A percentile compares a stretch with the other conserved stretches of the same genome.
These are phyloP conservation scores for Meta bourneti DNA, from an alignment of 2,888 invertebrate species.

Conservation along the genomic window DNA sequence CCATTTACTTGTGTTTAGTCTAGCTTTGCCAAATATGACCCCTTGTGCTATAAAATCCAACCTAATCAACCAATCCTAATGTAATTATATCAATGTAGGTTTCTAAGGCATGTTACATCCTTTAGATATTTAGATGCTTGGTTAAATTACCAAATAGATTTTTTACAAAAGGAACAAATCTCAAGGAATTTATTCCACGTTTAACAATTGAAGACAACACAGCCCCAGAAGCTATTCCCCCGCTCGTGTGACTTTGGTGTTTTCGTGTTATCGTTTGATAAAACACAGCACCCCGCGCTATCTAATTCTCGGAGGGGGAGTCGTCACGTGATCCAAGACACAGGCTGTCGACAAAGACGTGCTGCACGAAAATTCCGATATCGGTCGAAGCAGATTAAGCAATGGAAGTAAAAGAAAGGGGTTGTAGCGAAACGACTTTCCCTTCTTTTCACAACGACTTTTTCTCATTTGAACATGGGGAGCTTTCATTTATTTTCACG, in stretches of 20 bases:
- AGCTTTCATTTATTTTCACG: neutral
- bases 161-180: neutral
- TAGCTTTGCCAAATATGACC: no score
- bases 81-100: no score
- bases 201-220: neutral
- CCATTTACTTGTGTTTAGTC: no score
- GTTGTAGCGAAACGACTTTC: conserved; percentile 21
- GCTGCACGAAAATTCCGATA: conserved; percentile 69
- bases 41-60: no score
- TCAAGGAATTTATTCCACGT: neutral
- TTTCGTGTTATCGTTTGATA: neutral
- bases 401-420: conserved; percentile 21
- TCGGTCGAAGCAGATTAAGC: conserved; percentile 67
- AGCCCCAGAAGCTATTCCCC: neutral
- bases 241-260: neutral
- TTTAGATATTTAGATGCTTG: no score
- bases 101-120: no score
- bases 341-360: conserved; percentile 70
- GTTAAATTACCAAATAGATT: no score
- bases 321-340: conserved; percentile 46
- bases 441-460: conserved; percentile 7
- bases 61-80: no score
- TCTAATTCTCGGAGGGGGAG: conserved; percentile 3
- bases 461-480: neutral
- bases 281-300: neutral